Evolutionary conservation across 2,113 vertebrate genomes (phyloP), one percentile per base, ranked within the genome.

Genomic region (Macroglossus sobrinus): DNA sequence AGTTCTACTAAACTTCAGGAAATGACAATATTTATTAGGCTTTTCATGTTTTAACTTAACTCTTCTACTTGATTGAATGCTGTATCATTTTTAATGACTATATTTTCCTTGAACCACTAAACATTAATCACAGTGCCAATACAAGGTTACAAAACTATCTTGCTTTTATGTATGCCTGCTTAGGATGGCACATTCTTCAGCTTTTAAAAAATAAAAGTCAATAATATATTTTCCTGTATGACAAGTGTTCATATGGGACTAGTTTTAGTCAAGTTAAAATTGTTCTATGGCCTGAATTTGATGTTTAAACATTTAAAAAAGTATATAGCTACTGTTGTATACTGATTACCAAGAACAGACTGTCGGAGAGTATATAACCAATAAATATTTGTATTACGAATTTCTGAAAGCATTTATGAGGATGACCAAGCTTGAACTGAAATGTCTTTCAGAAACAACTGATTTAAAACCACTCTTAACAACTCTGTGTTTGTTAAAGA

Each of bases 1-100:
- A 99, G 98, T 99, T 99, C 95, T 97, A 66, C 97, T 94, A 97
- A 98, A 99, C 98, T 98, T 98, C 93, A 96, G 87, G 95, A 98
- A 98, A 97, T 93, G 69, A 97, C 97, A 98, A 98, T 97, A 98
- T 98, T 98, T 97, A 97, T 94, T 97, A 53, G 88, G 19, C 4
- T 75, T 98, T 97, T 61, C 35, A 4, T 78, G 89, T 98, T 97
- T 94, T 71, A 98, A 97, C 95, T 96, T 89, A 97, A 91, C 96
- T 95, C 87, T 97, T 13, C 9, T 59, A 85, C 16, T 50, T 43
- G 96, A 95, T 96, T 93, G 61, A 97, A 93, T 74, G 66, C 45
- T 86, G 4, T 35, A 63, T 95, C 53, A 79, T 78, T 86, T 90
- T 79, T 71, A 95, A 40, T 53, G 74, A 33, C 59, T 91, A 50